Percentiles rank a stretch among this genome's conserved stretches.
phyloP scores from a whole-genome alignment of 1,140 invertebrate genomes.

The Brachionus asplanchnoidis region DNA sequence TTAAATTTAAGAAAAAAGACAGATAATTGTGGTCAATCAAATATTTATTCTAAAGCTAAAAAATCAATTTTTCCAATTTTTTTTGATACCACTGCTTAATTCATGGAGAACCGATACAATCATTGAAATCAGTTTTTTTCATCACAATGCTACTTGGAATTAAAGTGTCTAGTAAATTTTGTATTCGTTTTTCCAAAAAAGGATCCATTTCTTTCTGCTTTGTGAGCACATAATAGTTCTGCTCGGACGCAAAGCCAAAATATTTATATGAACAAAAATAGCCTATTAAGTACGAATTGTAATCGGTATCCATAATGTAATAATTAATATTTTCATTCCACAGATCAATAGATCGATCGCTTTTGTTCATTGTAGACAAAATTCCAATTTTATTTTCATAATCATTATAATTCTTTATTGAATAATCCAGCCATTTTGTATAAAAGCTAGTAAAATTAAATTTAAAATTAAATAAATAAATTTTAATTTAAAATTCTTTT shows the following conservation, averaged over 20 bases:
- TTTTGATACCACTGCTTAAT: slow-evolving; percentile 24
- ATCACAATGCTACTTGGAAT: neutral
- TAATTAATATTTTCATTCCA: slow-evolving; percentile 32
- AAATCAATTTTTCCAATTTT: slow-evolving; percentile 41
- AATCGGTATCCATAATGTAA: neutral
- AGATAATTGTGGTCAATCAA: neutral
- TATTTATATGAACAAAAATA: slow-evolving; percentile 27
- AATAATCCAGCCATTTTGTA: slow-evolving; percentile 19
- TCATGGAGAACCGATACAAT: neutral
- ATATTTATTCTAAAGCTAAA: slow-evolving; percentile 26
- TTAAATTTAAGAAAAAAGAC: neutral
- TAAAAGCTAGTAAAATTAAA: neutral
- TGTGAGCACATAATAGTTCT: slow-evolving; percentile 8
- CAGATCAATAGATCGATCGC: neutral
- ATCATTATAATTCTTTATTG: neutral
- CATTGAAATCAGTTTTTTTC: neutral
- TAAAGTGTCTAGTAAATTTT: neutral
- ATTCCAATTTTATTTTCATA: neutral
- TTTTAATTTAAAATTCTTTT: neutral
- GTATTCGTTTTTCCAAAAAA: neutral
- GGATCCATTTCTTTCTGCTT: neutral
- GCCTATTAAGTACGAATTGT: neutral
- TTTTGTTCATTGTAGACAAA: slow-evolving; percentile 1
- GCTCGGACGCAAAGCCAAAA: slow-evolving; percentile 2
- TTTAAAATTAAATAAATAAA: neutral